Base-by-base conservation (phyloP, 1,140 invertebrate species). In the Acromyrmex charruanus region DNA sequence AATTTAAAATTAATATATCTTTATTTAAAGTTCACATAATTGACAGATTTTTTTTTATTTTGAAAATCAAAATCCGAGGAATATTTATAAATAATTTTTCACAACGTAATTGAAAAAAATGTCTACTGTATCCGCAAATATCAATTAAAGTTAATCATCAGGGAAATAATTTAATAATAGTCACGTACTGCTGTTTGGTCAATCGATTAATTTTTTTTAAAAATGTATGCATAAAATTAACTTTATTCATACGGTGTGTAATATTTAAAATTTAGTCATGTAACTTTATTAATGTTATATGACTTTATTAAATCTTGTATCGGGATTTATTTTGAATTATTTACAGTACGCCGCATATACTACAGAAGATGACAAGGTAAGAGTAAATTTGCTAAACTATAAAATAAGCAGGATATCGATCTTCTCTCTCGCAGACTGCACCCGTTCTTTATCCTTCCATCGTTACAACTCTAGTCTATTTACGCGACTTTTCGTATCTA, bases 381-480 rank as follows among this genome's bases (percentile, higher is more conserved):
- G 69, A 63, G 9, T 35, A 51, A 84, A 74, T 25, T 74, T 61
- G 18, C 44, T 18, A 71, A 44, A 63, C n/a, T 61, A 51, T 61
- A 75, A 75, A 74, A 84, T 74, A 63, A 74, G 39, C 39, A 18
- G 18, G n/a, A 4, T 84, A 63, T 75, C 69, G 69, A 75, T 84
- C 55, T 61, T 63, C 55, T 25, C 16, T 49, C 39, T n/a, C 69
- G 80, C 39, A 44, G n/a, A 9, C n/a, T 4, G n/a, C 28, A 28
- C 0, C 21, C 51, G 49, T 81, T 81, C 79, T 61, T 75, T 75
- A 63, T 49, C 39, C 44, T 75, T 75, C 58, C 55, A 61, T 63
- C 80, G n/a, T 84, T 55, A 68, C 77, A 68, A 68, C 49, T 55
- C 80, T 82, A 82, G 80, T 74, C 80, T 84, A 75, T 75, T 75